Percentiles rank a stretch among this genome's conserved stretches.
phyloP scores from a whole-genome alignment of 2,888 invertebrate genomes.

The Cantharis lateralis region DNA sequence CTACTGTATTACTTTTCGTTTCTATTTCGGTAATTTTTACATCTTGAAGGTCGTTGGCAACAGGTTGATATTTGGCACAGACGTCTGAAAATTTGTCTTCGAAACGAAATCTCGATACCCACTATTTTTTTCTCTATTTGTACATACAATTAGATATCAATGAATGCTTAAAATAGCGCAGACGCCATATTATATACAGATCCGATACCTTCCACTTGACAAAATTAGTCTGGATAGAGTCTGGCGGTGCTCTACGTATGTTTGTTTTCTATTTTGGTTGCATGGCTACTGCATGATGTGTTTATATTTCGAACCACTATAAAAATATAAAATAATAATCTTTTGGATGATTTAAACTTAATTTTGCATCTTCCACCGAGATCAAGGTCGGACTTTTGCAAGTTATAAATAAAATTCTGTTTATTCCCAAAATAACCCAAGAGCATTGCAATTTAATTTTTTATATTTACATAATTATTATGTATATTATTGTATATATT shows the following conservation, averaged over 20 bases:
- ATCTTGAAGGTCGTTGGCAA: not conserved
- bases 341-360: not conserved
- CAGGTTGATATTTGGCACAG: not conserved
- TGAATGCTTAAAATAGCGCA: not conserved
- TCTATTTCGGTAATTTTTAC: not conserved
- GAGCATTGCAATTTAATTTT: not conserved
- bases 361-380: not conserved
- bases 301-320: not conserved
- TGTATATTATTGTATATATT: not conserved
- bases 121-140: not conserved
- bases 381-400: not conserved
- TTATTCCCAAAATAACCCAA: constrained; percentile 17
- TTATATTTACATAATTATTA: not conserved
- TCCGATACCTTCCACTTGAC: not conserved
- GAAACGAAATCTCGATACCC: not conserved
- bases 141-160: not conserved
- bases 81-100: not conserved
- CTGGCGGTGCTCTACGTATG: not conserved
- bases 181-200: no score
- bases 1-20: not conserved
- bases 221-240: not conserved
- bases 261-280: not conserved
- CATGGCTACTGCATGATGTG: not conserved
- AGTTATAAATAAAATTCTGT: constrained; percentile 4
- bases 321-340: not conserved